Base-by-base conservation (phyloP, 2,797 vertebrate genomes). In the Oreortyx pictus region DNA sequence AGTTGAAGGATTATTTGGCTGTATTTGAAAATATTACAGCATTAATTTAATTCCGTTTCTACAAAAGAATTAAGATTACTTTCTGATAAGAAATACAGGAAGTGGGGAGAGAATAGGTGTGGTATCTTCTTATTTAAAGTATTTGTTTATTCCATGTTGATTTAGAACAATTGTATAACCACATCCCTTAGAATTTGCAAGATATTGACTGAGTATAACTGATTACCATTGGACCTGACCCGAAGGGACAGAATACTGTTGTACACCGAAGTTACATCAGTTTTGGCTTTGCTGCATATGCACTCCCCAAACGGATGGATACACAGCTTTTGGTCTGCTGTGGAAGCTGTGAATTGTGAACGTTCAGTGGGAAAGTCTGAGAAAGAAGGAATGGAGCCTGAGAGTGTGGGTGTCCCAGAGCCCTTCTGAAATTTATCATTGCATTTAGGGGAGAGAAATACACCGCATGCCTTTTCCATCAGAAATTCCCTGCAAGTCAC, bases 81-180 rank as follows among this genome's bases (percentile, higher is more conserved):
- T 95, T 93, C 94, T 95, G 90, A 94, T 93, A 94, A 94, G 95
- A 94, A 94, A 94, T 91, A 87, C 94, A 92, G 92, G 93, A 96
- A 96, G 86, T 76, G 83, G 93, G 93, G 89, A 93, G 91, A 86
- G 94, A 88, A 86, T 89, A 88, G 92, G 90, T 91, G 56, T 70
- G 25, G 31, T 12, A 31, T 11, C 31, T 4, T 74, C 23, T 14
- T 14, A 23, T 74, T 47, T 31, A 7, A 91, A 83, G 91, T 77
- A 92, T 89, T 61, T 24, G 89, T 60, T 86, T 50, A 67, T 74
- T 81, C 43, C 76, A 54, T 79, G 60, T 64, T 11, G 46, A 16
- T 22, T 61, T 29, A 15, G 56, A 47, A 37, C 9, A 37, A 14
- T 6, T 5, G 12, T 20, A 19, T 7, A 29, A 19, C 33, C 27